A percentile compares a stretch with the other conserved stretches of the same genome.
These are phyloP conservation scores for Chlorospingus flavigularis DNA, from an alignment of 2,797 vertebrate genomes.

Conservation along the genomic window DNA sequence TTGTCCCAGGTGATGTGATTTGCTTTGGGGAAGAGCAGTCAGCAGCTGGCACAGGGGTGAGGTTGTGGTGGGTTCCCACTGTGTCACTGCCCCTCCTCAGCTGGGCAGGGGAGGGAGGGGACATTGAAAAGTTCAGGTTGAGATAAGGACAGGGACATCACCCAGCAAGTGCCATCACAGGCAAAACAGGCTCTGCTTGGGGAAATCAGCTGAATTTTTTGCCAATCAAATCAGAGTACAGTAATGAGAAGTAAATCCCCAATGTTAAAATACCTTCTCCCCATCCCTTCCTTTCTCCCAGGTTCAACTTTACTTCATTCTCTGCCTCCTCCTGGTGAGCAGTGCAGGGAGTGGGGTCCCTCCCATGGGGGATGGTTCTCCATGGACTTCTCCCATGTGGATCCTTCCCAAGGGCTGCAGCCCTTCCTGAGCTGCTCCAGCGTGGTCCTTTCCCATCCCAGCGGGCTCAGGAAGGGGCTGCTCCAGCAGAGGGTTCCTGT, in stretches of 20 bases:
- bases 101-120: background rate
- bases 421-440: fast-evolving
- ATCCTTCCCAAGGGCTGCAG: background rate
- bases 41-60: background rate
- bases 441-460: fast-evolving
- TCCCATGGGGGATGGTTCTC: background rate
- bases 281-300: background rate
- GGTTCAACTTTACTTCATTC: fast-evolving
- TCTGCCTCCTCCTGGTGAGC: background rate
- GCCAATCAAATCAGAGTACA: background rate
- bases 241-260: background rate
- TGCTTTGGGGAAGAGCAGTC: background rate
- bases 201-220: background rate
- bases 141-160: background rate
- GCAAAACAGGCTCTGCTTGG: background rate
- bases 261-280: background rate
- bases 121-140: fast-evolving
- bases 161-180: fast-evolving
- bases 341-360: background rate
- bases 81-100: background rate
- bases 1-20: background rate
- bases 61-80: too few species aligned
- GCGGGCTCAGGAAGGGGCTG: background rate
- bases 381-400: fast-evolving
- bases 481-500: background rate